phyloP scores from a whole-genome alignment of 2,113 vertebrate genomes.

The Python bivittatus region DNA sequence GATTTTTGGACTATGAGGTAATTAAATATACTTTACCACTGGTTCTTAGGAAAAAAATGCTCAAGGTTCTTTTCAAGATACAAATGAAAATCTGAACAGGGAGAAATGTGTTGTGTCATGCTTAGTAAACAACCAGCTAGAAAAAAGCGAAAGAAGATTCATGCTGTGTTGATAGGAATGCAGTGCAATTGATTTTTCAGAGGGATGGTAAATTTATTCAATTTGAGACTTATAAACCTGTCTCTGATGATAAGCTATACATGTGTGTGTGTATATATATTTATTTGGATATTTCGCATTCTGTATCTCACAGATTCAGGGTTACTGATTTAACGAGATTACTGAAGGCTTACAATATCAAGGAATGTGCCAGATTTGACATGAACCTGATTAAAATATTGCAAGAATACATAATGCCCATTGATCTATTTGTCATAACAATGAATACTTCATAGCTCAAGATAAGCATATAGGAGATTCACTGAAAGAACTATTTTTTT shows the following conservation, averaged over 20 bases:
- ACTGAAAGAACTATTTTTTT: not conserved
- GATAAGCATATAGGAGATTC: not conserved
- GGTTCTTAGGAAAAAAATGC: not conserved
- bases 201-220: constrained; percentile 34
- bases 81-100: not conserved
- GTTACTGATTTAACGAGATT: constrained; percentile 40
- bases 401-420: constrained; percentile 4
- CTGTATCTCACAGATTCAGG: constrained; percentile 38
- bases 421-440: not conserved
- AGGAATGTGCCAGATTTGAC: not conserved
- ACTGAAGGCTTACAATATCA: constrained; percentile 3
- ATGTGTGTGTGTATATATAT: not conserved
- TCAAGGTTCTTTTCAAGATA: constrained; percentile 5
- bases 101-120: constrained; percentile 22
- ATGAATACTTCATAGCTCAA: not conserved
- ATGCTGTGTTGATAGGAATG: constrained; percentile 2
- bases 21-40: constrained; percentile 14
- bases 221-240: constrained; percentile 29
- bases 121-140: constrained; percentile 7
- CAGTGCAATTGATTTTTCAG: constrained; percentile 25
- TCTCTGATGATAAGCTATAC: constrained; percentile 7
- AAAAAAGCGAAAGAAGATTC: not conserved
- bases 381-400: constrained; percentile 5
- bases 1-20: constrained; percentile 31
- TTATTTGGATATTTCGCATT: not conserved